Evolutionary conservation across 2,888 invertebrate genomes (phyloP), one percentile per base, ranked within the genome.

Genomic region (Microplitis manilae): DNA sequence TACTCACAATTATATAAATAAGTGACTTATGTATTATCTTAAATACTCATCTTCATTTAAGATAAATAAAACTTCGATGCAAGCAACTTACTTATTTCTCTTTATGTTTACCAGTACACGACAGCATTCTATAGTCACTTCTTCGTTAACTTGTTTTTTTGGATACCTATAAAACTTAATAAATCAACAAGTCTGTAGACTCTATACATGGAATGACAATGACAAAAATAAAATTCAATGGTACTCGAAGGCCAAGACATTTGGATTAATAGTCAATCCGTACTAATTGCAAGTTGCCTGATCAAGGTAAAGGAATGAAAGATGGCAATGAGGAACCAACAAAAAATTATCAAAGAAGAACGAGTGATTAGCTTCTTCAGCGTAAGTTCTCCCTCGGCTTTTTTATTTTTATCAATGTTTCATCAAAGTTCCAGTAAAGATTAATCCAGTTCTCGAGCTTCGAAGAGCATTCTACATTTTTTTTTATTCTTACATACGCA

Each of bases 191-290:
- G 72, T 75, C 68, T 70, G 65, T 60, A 70, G 40, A 69, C 69
- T 78, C 85, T 85, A 82, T 86, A 86, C 83, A 86, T 82, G 86
- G 86, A 72, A 77, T 79, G 76, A 76, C 78, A 79, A 84, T 81
- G 83, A 83, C 82, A 81, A 82, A 84, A 85, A 84, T 83, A 83
- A 84, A 84, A 84, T 81, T 78, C 77, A 77, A 30, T 30, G 30
- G 30, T 30, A 30, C 30, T 30, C 30, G 76, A 81, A 73, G 81
- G 80, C 81, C 79, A 78, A 77, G 79, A 81, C 81, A 83, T 82
- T 82, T 83, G 80, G 84, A 86, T 86, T 85, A 85, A 86, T 86
- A 86, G 85, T 84, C 83, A 85, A 87, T 86, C 84, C 83, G 83
- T 86, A 86, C 86, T 87, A 87, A 87, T 87, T 86, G 86, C 84